Conservation (phyloP, 1,140 invertebrate genomes). For the Thaumatotibia leucotreta region DNA sequence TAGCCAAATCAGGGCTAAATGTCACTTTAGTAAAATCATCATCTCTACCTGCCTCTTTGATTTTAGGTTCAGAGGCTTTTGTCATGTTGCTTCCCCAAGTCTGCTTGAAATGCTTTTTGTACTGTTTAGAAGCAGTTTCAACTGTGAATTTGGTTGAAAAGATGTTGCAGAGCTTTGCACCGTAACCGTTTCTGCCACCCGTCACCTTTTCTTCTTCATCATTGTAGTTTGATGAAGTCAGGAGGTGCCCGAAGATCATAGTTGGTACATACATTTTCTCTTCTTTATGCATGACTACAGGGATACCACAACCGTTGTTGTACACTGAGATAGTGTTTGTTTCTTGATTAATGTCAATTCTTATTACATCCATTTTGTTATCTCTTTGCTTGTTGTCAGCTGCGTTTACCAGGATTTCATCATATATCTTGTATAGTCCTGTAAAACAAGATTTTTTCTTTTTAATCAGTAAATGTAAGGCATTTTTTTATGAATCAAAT, state of each 20-base stretch:
- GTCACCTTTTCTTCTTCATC: constrained; percentile 98
- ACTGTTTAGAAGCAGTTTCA: constrained; percentile 94
- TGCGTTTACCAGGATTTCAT: constrained; percentile 99
- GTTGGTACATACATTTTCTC: constrained; percentile 99
- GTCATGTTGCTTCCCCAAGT: constrained; percentile 98
- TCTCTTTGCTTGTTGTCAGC: constrained; percentile 99
- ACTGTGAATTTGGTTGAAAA: constrained; percentile 98
- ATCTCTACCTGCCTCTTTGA: constrained; percentile 86
- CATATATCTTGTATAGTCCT: constrained; percentile 99
- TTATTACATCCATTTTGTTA: constrained; percentile 95
- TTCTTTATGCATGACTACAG: constrained; percentile 97
- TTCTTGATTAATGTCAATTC: constrained; percentile 96
- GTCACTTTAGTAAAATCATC: constrained; percentile 97
- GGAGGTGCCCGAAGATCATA: constrained; percentile 99
- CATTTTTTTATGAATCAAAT: too few relatives aligned
- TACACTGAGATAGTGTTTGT: constrained; percentile 95
- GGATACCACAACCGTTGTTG: constrained; percentile 99
- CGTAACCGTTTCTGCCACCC: constrained; percentile 98
- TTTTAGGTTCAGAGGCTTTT: constrained; percentile 91
- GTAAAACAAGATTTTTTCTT: constrained; percentile 30
- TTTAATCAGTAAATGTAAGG: too few relatives aligned
- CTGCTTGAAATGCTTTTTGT: constrained; percentile 94
- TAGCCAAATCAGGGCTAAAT: constrained; percentile 95
- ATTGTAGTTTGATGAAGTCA: constrained; percentile 99
- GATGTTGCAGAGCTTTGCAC: constrained; percentile 99